These are phyloP conservation scores for Drosophila varians DNA, from an alignment of 1,140 invertebrate species.

Conservation along the genomic window DNA sequence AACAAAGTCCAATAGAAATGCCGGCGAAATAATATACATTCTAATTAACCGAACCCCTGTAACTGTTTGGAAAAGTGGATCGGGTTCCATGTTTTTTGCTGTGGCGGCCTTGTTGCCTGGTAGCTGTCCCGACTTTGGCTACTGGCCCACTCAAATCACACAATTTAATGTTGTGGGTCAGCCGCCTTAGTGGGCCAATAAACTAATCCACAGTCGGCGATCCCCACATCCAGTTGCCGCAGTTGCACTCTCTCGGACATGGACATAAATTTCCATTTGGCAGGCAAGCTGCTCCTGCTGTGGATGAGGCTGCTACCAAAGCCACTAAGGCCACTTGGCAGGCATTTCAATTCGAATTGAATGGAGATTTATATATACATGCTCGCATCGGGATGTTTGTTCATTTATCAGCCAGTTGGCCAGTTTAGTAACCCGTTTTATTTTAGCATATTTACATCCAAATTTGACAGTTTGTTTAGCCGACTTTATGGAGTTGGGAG, in stretches of 20 bases:
- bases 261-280: conserved; percentile 75
- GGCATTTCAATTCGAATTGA: conserved; percentile 46
- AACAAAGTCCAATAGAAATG: conserved; percentile 1
- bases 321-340: conserved; percentile 1
- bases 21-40: conserved; percentile 15
- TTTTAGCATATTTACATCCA: conserved; percentile 52
- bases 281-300: conserved; percentile 47
- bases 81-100: background rate
- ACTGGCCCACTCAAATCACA: conserved; percentile 51
- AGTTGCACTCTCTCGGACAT: conserved; percentile 47
- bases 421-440: conserved; percentile 44
- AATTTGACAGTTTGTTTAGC: conserved; percentile 61
- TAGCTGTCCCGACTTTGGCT: background rate
- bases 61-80: background rate
- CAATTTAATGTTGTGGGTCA: conserved; percentile 80
- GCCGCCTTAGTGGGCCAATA: conserved; percentile 73
- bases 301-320: conserved; percentile 2
- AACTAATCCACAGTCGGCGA: conserved; percentile 25
- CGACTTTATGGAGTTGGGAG: conserved; percentile 21
- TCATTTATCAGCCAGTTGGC: conserved; percentile 48
- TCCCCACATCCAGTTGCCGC: background rate
- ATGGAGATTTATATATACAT: conserved; percentile 63
- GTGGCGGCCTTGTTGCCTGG: background rate
- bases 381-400: conserved; percentile 41
- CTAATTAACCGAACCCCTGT: conserved; percentile 26